phyloP scores from a whole-genome alignment of 2,888 invertebrate genomes.

The Anticlea derivata region DNA sequence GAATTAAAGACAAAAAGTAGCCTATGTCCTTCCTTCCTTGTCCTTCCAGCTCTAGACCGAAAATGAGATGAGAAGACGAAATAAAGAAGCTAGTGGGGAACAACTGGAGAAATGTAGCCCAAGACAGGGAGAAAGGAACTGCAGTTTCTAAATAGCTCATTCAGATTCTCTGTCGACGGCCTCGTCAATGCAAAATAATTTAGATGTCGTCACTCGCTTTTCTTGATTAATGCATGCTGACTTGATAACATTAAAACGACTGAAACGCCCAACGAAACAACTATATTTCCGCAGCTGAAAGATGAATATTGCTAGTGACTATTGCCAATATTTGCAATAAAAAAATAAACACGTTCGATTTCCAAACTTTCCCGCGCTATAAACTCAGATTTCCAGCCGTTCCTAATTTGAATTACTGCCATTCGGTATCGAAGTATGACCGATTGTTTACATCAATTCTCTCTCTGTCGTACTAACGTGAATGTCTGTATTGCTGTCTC shows the following conservation, averaged over 20 bases:
- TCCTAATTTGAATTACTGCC: constrained; percentile 14
- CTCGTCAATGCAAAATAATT: constrained; percentile 67
- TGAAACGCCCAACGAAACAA: neutral
- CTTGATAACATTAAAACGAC: constrained; percentile 15
- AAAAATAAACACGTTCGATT: neutral
- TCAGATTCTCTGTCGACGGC: constrained; percentile 54
- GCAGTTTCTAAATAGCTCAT: constrained; percentile 69
- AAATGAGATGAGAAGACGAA: no score
- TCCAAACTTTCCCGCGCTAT: constrained; percentile 4
- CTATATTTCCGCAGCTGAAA: neutral
- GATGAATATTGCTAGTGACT: neutral
- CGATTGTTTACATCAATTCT: constrained; percentile 12
- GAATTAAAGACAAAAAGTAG: no score
- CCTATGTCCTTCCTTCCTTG: no score
- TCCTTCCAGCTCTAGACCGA: no score
- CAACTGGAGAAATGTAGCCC: no score
- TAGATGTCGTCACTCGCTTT: constrained; percentile 60
- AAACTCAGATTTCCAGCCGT: constrained; percentile 4
- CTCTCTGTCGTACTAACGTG: constrained; percentile 2
- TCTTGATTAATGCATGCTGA: constrained; percentile 55
- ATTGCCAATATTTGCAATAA: neutral
- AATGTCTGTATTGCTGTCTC: neutral
- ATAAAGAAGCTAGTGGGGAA: no score
- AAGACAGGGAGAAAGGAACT: constrained; percentile 32
- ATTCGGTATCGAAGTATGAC: constrained; percentile 5